Evolutionary conservation across 2,888 invertebrate genomes (phyloP), one percentile per base, ranked within the genome.

Genomic region (Ophion slaviceki): DNA sequence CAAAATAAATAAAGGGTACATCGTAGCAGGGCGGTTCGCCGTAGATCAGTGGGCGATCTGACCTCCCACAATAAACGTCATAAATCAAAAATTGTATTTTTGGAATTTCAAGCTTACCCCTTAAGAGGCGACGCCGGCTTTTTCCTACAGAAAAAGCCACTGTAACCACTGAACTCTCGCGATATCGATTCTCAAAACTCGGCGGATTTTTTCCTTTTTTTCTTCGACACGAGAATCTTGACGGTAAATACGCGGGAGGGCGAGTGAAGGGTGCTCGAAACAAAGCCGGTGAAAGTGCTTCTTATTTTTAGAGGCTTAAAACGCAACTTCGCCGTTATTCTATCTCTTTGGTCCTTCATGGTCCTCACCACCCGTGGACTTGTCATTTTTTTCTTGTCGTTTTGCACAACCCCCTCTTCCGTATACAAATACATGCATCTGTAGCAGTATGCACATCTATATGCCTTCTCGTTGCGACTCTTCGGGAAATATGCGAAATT

Each of bases 281-380:
- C 88, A 90, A 90, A 89, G 87, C 86, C 85, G 61, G 74, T 57
- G 87, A 87, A 88, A 89, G 89, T 88, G 88, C 87, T 88, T 88
- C 87, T 88, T 89, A 89, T 89, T 89, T 90, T 89, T 84, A 81
- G 87, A 89, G 88, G 86, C 88, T 88, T 86, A 85, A 88, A 88
- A 89, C 79, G 75, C 79, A 82, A 78, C 76, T 64, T 61, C 20
- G n/a, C 61, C 57, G 61, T 66, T 57, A 36, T 68, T 61, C 53
- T n/a, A 28, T 70, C 66, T 53, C 47, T 67, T 66, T 71, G 45
- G 68, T 24, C 20, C 20, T 62, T 70, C 36, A 20, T 57, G 2
- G 47, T 24, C 4, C 45, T 20, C 36, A 59, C 67, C 36, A 45
- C 61, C 57, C 47, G 61, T 70, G 59, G 61, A 32, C 57, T 75